Base-by-base conservation (phyloP, 2,797 vertebrate genomes). In the Gila robusta region DNA sequence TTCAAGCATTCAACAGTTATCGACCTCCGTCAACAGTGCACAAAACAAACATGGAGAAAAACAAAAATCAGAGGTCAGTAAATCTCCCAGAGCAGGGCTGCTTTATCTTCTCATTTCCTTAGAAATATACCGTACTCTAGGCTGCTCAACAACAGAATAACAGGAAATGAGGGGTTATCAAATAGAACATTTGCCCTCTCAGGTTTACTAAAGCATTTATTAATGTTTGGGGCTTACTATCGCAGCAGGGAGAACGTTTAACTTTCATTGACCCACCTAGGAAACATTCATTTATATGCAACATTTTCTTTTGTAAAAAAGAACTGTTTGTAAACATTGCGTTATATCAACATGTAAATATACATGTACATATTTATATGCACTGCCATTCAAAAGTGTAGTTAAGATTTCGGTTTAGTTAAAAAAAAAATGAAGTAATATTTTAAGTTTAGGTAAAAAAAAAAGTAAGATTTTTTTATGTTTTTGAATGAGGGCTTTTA, bases 31-130 rank as follows among this genome's bases (percentile, higher is more conserved):
- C 73, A 82, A 64, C 67, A 70, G 17, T 44, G 52, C 23, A 56
- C 78, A 41, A 70, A 76, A 93, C 93, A 93, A 70, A 85, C 19
- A 83, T 70, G 19, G 23, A 81, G 71, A 74, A 28, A 71, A 83
- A 69, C 71, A 23, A 26, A 73, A 56, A n/a, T 47, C 67, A 12
- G 49, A 81, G 64, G 56, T 52, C 44, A 77, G 52, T 41, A 69
- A 59, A 84, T 79, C 69, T 81, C 67, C 78, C 35, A 0, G 70
- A 78, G 72, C 32, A 52, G 21, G 80, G 84, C 76, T 64, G 73
- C 64, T 71, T 77, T 66, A 26, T 23, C 41, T 54, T 32, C 44
- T 67, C 83, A 49, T 80, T 66, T 67, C 12, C 47, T 56, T 71
- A 9, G 7, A 81, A 70, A 56, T 81, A 54, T 70, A 56, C 23